A percentile compares a stretch with the other conserved stretches of the same genome.
These are phyloP conservation scores for Alauda arvensis DNA, from an alignment of 2,797 vertebrate genomes.

Conservation along the genomic window DNA sequence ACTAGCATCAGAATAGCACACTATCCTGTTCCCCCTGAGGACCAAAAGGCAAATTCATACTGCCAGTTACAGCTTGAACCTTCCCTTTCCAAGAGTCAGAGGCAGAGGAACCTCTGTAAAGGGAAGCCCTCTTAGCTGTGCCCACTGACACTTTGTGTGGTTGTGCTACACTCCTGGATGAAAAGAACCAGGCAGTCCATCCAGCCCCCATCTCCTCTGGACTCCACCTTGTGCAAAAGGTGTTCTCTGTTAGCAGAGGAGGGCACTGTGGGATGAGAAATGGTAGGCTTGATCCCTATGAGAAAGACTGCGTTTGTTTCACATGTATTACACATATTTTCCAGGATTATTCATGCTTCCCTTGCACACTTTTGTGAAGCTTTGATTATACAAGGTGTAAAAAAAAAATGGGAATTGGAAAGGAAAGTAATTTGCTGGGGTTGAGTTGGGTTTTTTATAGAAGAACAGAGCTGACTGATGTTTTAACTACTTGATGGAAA, in stretches of 20 bases:
- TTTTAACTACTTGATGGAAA: not conserved
- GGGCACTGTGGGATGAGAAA: not conserved
- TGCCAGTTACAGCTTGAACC: not conserved
- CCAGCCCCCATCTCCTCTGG: not conserved
- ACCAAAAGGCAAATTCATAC: not conserved
- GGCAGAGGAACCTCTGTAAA: not conserved
- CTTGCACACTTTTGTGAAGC: not conserved
- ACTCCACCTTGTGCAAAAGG: not conserved
- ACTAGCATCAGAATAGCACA: not conserved
- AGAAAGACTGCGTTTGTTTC: not conserved
- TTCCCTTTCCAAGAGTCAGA: not conserved
- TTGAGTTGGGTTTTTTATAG: too few species aligned
- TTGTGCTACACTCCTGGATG: not conserved
- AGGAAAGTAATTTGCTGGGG: not conserved
- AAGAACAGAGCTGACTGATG: not conserved
- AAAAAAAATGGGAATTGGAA: not conserved
- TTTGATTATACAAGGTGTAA: not conserved
- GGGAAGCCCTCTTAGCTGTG: not conserved
- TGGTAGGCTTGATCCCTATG: not conserved
- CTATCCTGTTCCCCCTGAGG: not conserved
- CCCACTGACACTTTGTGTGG: not conserved
- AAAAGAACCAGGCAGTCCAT: not conserved
- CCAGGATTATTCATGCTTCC: not conserved
- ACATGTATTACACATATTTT: not conserved
- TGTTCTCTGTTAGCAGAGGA: not conserved